Evolutionary conservation across 2,113 vertebrate genomes (phyloP).

Genomic region (Empidonax alnorum): DNA sequence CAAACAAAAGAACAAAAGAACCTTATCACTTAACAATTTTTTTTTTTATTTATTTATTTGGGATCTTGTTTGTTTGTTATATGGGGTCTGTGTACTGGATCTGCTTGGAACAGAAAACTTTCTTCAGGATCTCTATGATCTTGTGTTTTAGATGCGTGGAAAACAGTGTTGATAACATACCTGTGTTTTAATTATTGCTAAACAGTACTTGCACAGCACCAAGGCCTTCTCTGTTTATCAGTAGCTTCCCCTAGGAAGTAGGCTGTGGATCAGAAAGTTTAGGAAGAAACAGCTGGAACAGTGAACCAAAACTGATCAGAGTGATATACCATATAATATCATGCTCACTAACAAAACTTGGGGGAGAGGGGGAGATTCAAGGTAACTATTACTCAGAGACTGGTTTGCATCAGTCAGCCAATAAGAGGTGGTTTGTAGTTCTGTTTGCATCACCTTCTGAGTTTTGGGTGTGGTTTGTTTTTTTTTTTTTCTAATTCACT

Average conservation of each 20-base stretch:
- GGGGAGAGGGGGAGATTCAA: neutral
- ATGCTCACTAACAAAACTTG: neutral
- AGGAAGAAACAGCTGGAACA: neutral
- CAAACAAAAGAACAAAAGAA: neutral
- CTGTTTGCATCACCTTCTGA: neutral
- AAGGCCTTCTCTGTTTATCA: neutral
- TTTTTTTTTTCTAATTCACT: accelerated
- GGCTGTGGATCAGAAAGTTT: neutral
- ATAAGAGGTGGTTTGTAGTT: neutral
- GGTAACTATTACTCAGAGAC: neutral
- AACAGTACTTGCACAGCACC: neutral
- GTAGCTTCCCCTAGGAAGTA: neutral
- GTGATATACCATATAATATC: neutral
- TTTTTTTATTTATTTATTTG: neutral
- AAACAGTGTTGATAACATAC: neutral
- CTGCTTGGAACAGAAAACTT: neutral
- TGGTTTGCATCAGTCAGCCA: neutral
- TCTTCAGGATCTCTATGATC: neutral
- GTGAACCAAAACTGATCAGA: neutral
- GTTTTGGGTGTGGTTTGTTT: neutral
- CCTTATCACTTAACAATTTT: neutral
- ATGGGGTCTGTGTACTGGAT: accelerated
- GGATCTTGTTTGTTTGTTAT: neutral
- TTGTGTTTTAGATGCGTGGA: neutral
- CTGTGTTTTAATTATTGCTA: neutral